These are phyloP conservation scores for Merodon equestris DNA, from an alignment of 2,888 invertebrate genomes.

Conservation along the genomic window DNA sequence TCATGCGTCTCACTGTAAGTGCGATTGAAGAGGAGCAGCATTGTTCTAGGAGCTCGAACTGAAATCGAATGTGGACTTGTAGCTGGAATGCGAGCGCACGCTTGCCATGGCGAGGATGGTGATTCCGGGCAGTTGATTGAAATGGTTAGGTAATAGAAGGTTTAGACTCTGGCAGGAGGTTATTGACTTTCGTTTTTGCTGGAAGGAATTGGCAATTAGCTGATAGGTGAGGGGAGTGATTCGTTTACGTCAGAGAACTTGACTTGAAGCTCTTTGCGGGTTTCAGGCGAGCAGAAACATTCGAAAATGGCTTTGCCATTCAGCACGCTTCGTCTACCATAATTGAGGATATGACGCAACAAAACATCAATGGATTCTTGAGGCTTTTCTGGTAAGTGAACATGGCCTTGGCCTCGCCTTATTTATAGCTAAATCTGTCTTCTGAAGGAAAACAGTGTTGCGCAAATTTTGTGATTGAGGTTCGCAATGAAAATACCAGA, in stretches of 20 bases:
- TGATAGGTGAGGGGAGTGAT: constrained; percentile 22
- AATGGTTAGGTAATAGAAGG: constrained; percentile 56
- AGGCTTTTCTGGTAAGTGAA: no score
- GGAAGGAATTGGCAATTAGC: constrained; percentile 19
- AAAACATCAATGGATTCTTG: no score
- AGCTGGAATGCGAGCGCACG: constrained; percentile 34
- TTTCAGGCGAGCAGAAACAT: no score
- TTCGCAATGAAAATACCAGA: no score
- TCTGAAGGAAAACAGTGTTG: no score
- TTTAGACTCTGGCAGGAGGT: constrained; percentile 36
- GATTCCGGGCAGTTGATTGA: constrained; percentile 43
- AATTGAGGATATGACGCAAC: no score
- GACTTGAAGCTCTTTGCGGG: neutral
- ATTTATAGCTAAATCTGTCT: no score
- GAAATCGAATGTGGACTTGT: constrained; percentile 8
- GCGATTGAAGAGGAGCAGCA: constrained; percentile 22
- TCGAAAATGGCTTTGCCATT: no score
- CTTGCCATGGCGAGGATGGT: constrained; percentile 20
- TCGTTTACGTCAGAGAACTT: constrained; percentile 17
- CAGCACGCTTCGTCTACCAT: no score
- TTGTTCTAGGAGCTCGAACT: neutral
- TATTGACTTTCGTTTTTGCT: constrained; percentile 42
- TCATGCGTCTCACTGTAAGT: neutral
- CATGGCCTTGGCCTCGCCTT: no score
- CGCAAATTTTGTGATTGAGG: no score